These are phyloP conservation scores for Sceliomorpha sp. DNA, from an alignment of 2,888 invertebrate species.

Conservation along the genomic window DNA sequence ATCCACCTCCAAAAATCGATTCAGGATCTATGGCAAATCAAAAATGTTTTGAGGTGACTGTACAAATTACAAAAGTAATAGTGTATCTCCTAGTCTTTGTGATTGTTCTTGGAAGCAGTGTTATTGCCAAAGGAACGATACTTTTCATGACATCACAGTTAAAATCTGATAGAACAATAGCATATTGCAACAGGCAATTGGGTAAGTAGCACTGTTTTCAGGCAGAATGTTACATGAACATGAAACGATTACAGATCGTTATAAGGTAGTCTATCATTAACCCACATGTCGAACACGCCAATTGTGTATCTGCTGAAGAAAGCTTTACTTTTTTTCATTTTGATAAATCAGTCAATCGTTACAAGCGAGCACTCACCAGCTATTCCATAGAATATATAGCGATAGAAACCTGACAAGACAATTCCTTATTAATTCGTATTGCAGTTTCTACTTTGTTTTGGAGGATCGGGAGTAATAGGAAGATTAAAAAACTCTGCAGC, in stretches of 20 bases:
- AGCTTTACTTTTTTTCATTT: neutral
- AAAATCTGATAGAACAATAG: conserved; percentile 87
- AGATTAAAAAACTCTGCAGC: too few species aligned
- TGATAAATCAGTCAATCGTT: conserved; percentile 4
- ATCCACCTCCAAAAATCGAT: conserved; percentile 93
- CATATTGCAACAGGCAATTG: conserved; percentile 92
- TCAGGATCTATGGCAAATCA: conserved; percentile 94
- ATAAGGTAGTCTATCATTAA: conserved; percentile 26
- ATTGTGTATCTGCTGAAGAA: neutral
- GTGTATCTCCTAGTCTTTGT: conserved; percentile 93
- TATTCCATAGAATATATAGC: too few species aligned
- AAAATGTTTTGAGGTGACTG: conserved; percentile 91
- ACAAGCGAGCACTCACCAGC: too few species aligned
- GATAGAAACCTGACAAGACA: conserved; percentile 3
- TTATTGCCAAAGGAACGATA: conserved; percentile 92
- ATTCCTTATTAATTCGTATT: conserved; percentile 11
- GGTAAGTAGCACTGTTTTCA: conserved; percentile 81
- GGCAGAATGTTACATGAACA: conserved; percentile 18
- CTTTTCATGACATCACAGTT: conserved; percentile 96
- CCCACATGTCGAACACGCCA: conserved; percentile 11
- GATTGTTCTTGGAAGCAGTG: conserved; percentile 91
- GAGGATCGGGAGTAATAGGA: too few species aligned
- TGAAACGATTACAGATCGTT: conserved; percentile 19
- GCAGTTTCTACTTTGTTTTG: too few species aligned
- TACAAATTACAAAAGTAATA: conserved; percentile 90